phyloP scores from a whole-genome alignment of 2,113 vertebrate genomes.

The Acanthochromis polyacanthus region DNA sequence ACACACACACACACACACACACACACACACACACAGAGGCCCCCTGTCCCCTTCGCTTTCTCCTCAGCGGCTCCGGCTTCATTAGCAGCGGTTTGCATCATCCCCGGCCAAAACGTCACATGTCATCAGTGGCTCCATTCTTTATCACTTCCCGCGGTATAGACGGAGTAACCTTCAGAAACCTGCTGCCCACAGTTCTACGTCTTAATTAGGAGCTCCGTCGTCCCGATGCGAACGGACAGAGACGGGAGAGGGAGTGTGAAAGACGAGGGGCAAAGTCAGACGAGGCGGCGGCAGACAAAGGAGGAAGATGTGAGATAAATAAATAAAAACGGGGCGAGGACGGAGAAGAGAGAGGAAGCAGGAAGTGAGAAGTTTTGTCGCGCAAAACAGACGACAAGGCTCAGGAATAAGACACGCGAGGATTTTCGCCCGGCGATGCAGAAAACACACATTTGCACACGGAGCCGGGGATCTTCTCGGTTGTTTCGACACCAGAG shows the following conservation, averaged over 20 bases:
- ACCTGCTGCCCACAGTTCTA: constrained; percentile 83
- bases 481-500: no score
- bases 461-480: no score
- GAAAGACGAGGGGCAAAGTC: constrained; percentile 66
- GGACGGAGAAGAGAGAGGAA: background rate
- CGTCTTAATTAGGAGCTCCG: constrained; percentile 83
- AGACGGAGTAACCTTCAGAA: constrained; percentile 84
- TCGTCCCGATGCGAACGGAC: constrained; percentile 76
- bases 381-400: background rate
- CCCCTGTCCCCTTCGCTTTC: constrained; percentile 43
- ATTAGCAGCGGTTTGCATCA: constrained; percentile 83
- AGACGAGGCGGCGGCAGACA: constrained; percentile 37
- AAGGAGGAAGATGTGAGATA: constrained; percentile 14
- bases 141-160: constrained; percentile 79
- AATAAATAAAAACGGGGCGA: no score
- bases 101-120: constrained; percentile 80
- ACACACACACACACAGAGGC: constrained; percentile 50
- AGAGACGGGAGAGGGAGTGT: constrained; percentile 56
- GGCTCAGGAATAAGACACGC: no score
- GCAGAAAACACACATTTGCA: background rate
- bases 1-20: constrained; percentile 43
- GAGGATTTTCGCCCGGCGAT: no score
- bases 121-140: constrained; percentile 84
- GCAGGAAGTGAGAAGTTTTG: constrained; percentile 17
- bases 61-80: constrained; percentile 70